Percentiles rank a stretch among this genome's conserved stretches.
phyloP scores from a whole-genome alignment of 2,888 invertebrate species.

The Physocephala rufipes region DNA sequence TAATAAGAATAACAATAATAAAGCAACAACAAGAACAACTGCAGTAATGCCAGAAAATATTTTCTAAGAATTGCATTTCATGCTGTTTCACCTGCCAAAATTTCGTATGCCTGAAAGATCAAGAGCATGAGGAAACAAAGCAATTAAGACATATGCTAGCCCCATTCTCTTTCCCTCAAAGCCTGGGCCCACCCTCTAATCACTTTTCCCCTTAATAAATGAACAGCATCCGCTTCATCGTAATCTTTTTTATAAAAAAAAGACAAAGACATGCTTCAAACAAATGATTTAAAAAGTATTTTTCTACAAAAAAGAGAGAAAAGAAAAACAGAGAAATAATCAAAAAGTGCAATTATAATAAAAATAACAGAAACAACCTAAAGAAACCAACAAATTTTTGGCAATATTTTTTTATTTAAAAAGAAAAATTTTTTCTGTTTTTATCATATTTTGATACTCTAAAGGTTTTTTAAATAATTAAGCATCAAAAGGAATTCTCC shows the following conservation, averaged over 20 bases:
- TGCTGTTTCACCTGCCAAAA: constrained; percentile 33
- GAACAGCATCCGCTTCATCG: too few species aligned
- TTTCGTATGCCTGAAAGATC: not conserved
- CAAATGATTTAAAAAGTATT: constrained; percentile 22
- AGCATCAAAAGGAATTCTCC: constrained; percentile 54
- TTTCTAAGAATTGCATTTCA: constrained; percentile 21
- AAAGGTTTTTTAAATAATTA: constrained; percentile 57
- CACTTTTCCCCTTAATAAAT: not conserved
- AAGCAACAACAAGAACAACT: not conserved
- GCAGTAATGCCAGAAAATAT: not conserved
- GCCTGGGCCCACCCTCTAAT: not conserved
- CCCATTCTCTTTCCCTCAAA: not conserved
- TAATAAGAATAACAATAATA: too few species aligned
- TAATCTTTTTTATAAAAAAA: not conserved
- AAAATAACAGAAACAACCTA: not conserved
- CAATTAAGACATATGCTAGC: constrained; percentile 17
- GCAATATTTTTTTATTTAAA: not conserved
- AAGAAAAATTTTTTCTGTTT: constrained; percentile 28
- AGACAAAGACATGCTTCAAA: constrained; percentile 1
- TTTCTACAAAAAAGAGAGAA: constrained; percentile 46
- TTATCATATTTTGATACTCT: constrained; percentile 46
- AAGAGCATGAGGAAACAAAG: not conserved
- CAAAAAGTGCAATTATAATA: constrained; percentile 34
- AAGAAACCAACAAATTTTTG: constrained; percentile 22
- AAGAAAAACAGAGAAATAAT: constrained; percentile 49